Base-by-base conservation (phyloP, 1,140 invertebrate genomes). In the Drosophila parabipectinata region DNA sequence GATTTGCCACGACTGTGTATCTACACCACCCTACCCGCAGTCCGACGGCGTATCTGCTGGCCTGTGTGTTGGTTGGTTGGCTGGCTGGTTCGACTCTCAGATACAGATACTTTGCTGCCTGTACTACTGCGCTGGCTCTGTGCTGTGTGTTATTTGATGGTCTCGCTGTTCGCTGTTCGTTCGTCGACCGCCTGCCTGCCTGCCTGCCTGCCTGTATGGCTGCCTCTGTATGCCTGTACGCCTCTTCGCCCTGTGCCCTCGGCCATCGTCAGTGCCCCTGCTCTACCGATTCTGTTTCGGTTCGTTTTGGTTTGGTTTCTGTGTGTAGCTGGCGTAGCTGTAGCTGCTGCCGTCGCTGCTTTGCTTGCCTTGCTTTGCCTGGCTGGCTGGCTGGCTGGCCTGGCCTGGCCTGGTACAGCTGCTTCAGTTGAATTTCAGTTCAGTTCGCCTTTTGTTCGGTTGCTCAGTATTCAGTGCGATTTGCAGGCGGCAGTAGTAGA, bases 341-440 rank as follows among this genome's bases (percentile, higher is more conserved):
- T 18, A 15, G 41, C 41, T 44, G 41, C 41, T 44, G 41, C 41
- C 41, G 41, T 18, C 41, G 41, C 41, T 44, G 41, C 41, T 44
- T 44, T 44, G 41, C 41, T n/a, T 44, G 41, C 14, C 14, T n/a
- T 41, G 39, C 39, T 41, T 7, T 41, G 39, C n/a, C 39, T 53
- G 28, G 56, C 50, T 60, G 30, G 18, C 18, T 18, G 18, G 18
- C 18, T 53, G 28, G 56, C 50, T 60, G 30, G 39, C n/a, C 39
- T 53, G 28, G 56, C 50, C 18, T 60, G 30, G 72, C 79, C 75
- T 87, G 84, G 83, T 88, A 88, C 83, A 88, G 83, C 83, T 89
- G 83, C 83, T 89, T 88, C 83, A 88, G 83, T 88, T 79, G 76
- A 89, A 89, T 88, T 88, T 88, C 83, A 88, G 83, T 88, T 77